A percentile compares a stretch with the other conserved stretches of the same genome.
These are phyloP conservation scores for Drosophila subobscura DNA, from an alignment of 1,140 invertebrate genomes.

Conservation along the genomic window DNA sequence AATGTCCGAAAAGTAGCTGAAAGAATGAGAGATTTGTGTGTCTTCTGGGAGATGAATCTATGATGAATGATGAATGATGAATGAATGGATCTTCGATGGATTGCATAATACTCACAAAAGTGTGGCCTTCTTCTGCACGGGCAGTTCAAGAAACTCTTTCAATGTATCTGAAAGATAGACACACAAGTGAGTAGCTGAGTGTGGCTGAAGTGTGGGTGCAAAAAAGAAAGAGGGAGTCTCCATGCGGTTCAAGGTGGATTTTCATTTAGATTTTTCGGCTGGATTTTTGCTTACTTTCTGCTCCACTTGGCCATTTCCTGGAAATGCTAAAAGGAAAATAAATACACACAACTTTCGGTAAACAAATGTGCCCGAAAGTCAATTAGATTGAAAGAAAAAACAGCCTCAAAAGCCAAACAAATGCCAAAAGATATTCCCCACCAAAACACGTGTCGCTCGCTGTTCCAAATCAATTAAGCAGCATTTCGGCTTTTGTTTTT, in stretches of 20 bases:
- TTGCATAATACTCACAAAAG: constrained; percentile 39
- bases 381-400: constrained; percentile 36
- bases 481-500: constrained; percentile 35
- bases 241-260: constrained; percentile 9
- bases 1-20: constrained; percentile 28
- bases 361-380: constrained; percentile 35
- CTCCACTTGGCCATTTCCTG: constrained; percentile 67
- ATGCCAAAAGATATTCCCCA: constrained; percentile 34
- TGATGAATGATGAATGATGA: constrained; percentile 25
- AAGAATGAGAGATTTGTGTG: constrained; percentile 10
- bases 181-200: constrained; percentile 2
- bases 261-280: background rate
- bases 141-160: constrained; percentile 17
- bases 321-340: constrained; percentile 51
- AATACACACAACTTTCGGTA: constrained; percentile 33
- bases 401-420: constrained; percentile 11
- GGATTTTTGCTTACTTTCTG: constrained; percentile 20
- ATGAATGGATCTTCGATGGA: constrained; percentile 27
- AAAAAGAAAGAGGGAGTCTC: constrained; percentile 14
- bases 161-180: constrained; percentile 42
- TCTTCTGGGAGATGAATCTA: constrained; percentile 17
- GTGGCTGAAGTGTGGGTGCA: constrained; percentile 41
- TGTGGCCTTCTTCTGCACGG: constrained; percentile 41
- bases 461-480: constrained; percentile 4
- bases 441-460: constrained; percentile 48